A percentile compares a stretch with the other conserved stretches of the same genome.
Evolutionary conservation across 2,797 vertebrate species (phyloP).

Genomic region (Avahi laniger): DNA sequence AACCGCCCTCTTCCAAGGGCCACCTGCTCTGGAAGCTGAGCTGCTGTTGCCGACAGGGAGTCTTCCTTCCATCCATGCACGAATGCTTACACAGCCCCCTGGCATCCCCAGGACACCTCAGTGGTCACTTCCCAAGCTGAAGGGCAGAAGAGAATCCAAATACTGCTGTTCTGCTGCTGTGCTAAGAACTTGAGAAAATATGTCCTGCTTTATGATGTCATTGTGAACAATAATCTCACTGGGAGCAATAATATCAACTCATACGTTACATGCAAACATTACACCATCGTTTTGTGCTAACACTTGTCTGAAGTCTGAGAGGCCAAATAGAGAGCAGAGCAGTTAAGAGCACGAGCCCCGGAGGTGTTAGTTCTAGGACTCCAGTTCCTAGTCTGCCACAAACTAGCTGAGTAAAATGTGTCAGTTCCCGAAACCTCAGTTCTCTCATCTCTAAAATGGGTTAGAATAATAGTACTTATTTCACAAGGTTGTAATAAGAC

Average conservation of each 20-base stretch:
- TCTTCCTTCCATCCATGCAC: not conserved
- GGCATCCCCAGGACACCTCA: not conserved
- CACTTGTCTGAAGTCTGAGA: not conserved
- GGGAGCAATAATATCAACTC: not conserved
- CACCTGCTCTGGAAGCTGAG: not conserved
- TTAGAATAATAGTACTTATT: not conserved
- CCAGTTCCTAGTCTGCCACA: not conserved
- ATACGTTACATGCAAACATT: not conserved
- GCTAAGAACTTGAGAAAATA: not conserved
- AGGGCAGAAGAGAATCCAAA: not conserved
- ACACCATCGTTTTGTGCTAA: not conserved
- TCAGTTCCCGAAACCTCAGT: not conserved
- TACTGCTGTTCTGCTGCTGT: not conserved
- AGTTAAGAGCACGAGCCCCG: not conserved
- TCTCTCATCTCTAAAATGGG: not conserved
- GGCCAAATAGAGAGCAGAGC: not conserved
- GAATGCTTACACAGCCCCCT: not conserved
- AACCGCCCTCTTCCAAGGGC: not conserved
- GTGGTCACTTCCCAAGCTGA: not conserved
- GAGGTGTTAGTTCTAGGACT: not conserved
- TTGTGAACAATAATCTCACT: not conserved
- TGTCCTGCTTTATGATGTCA: not conserved
- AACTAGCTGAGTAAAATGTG: not conserved
- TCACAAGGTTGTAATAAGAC: not conserved
- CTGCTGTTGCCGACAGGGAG: not conserved